Base-by-base conservation (phyloP, 2,113 vertebrate species). In the Gadus chalcogrammus region DNA sequence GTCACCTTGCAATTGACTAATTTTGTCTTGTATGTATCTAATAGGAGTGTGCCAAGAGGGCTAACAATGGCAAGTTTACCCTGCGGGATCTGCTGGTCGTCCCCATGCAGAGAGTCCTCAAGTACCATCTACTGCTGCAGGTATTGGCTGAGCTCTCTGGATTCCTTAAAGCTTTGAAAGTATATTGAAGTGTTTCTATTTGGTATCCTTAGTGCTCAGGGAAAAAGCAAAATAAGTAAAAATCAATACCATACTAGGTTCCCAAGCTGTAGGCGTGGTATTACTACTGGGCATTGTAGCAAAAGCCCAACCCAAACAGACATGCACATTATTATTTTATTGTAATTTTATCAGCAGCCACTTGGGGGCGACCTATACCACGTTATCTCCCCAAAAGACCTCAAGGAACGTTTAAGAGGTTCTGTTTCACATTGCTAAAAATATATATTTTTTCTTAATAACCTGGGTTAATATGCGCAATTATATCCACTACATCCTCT, bases 121-220 rank as follows among this genome's bases (percentile, higher is more conserved):
- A 98, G 77, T 98, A 98, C 67, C 96, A 97, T 60, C 92, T 98
- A 0, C 91, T 98, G 17, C 93, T 97, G 16, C 96, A 98, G 95
- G 95, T 97, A 90, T 0, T 64, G 15, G n/a, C 11, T 24, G 7
- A 0, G 38, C 35, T 2, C 35, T 35, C 35, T 28, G 22, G 0
- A 17, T 53, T 18, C 22, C 53, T 48, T 48, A 9, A 48, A 9
- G 42, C 12, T 13, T 48, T 9, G 42, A 48, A 48, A 12, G 42
- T 48, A 48, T 48, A 13, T 48, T 48, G 8, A 48, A 48, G 42
- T n/a, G 52, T 4, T 61, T 61, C 18, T 61, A 18, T 22, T 61
- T 61, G 2, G 18, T 18, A 18, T 61, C 59, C 55, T 5, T n/a
- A 58, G 15, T n/a, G 55, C 55, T 58, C 55, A 58, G 3, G n/a